Conservation (phyloP, 2,113 vertebrate genomes). For the Cheilinus undulatus region DNA sequence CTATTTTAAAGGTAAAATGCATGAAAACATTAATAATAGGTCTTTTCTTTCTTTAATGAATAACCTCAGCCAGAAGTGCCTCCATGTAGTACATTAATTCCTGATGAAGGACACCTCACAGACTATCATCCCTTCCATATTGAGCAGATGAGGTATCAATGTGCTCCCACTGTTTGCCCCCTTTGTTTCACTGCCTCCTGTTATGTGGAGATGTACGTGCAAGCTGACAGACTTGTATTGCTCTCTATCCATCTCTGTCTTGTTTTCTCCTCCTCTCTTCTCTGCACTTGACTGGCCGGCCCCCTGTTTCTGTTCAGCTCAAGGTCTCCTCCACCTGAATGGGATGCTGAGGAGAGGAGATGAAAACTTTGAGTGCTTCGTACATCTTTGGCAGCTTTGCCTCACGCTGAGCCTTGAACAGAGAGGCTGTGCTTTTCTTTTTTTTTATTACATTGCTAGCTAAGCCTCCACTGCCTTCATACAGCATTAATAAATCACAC, state of each 20-base stretch:
- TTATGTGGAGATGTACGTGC: conserved; percentile 41
- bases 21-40: too few relatives aligned
- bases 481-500: conserved; percentile 25
- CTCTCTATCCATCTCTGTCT: conserved; percentile 14
- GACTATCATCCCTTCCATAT: neutral
- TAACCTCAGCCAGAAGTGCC: too few relatives aligned
- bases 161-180: neutral
- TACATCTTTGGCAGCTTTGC: conserved; percentile 21
- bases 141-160: neutral
- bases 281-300: conserved; percentile 16
- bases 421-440: conserved; percentile 22
- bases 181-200: conserved; percentile 7
- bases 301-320: conserved; percentile 40
- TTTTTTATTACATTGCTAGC: conserved; percentile 24
- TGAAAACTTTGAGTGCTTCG: conserved; percentile 28
- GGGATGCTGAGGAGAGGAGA: neutral
- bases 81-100: too few relatives aligned
- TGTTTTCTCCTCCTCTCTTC: conserved; percentile 12
- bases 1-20: too few relatives aligned
- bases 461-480: conserved; percentile 8
- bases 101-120: too few relatives aligned
- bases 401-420: conserved; percentile 22
- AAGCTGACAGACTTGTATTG: conserved; percentile 22
- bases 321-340: conserved; percentile 38
- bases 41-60: too few relatives aligned